A percentile compares a stretch with the other conserved stretches of the same genome.
Conservation (phyloP, 2,888 invertebrate species). For the Gortyna flavago region DNA sequence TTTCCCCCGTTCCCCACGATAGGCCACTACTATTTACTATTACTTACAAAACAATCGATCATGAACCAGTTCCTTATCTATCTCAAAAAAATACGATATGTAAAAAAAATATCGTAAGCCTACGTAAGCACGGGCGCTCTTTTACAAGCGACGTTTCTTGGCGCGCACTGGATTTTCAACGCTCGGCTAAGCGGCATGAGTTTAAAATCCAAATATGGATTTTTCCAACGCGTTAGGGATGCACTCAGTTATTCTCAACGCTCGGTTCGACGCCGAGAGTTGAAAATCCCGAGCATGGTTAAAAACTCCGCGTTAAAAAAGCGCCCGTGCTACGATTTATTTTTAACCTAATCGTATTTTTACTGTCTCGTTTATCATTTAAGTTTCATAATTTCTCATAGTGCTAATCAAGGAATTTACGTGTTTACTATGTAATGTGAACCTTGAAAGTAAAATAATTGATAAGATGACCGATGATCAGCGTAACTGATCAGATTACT, state of each 20-base stretch:
- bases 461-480: slow-evolving; percentile 70
- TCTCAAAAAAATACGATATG: slow-evolving; percentile 11
- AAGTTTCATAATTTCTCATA: slow-evolving; percentile 56
- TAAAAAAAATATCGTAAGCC: neutral
- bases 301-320: neutral
- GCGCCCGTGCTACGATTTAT: neutral
- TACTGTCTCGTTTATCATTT: slow-evolving; percentile 35
- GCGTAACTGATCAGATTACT: slow-evolving; percentile 67
- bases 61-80: slow-evolving; percentile 29
- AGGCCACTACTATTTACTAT: neutral
- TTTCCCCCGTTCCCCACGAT: neutral
- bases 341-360: neutral
- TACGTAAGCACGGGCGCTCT: neutral
- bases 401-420: slow-evolving; percentile 37
- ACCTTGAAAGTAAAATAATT: slow-evolving; percentile 70
- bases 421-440: slow-evolving; percentile 30
- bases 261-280: neutral
- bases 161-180: neutral
- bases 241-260: neutral
- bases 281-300: neutral
- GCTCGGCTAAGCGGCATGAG: neutral
- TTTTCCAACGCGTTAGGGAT: neutral
- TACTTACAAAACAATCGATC: slow-evolving; percentile 38
- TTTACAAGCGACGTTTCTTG: neutral
- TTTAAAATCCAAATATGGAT: neutral